phyloP scores from a whole-genome alignment of 2,113 vertebrate genomes.

The Trachemys scripta region DNA sequence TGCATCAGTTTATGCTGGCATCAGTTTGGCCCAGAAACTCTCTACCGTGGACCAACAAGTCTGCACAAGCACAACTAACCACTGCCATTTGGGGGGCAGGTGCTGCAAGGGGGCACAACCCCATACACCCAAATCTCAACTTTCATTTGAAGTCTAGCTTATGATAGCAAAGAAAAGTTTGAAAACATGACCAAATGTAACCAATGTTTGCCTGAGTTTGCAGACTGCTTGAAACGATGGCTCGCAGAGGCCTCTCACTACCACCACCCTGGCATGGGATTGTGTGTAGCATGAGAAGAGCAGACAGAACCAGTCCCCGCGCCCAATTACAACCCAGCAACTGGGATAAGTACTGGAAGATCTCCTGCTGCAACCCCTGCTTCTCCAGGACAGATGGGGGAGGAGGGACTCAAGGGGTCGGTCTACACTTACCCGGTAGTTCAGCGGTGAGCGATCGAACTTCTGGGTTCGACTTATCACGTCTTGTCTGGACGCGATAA shows the following conservation, averaged over 20 bases:
- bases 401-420: background rate
- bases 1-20: background rate
- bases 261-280: background rate
- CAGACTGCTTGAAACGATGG: background rate
- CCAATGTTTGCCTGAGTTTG: slow-evolving; percentile 2
- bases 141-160: background rate
- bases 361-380: background rate
- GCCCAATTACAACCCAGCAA: background rate
- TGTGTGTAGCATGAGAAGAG: background rate
- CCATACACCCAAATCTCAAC: background rate
- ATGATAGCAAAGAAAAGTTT: background rate
- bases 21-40: background rate
- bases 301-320: background rate
- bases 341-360: background rate
- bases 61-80: background rate
- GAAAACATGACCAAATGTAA: slow-evolving; percentile 23
- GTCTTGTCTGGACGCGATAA: too few species aligned
- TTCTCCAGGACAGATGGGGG: background rate
- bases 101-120: background rate
- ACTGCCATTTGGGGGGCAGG: background rate
- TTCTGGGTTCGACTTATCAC: too few species aligned
- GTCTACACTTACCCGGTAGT: too few species aligned
- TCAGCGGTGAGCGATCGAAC: too few species aligned
- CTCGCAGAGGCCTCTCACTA: background rate
- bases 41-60: background rate